Evolutionary conservation across 2,888 invertebrate genomes (phyloP).

Genomic region (Pristionchus entomophagus): DNA sequence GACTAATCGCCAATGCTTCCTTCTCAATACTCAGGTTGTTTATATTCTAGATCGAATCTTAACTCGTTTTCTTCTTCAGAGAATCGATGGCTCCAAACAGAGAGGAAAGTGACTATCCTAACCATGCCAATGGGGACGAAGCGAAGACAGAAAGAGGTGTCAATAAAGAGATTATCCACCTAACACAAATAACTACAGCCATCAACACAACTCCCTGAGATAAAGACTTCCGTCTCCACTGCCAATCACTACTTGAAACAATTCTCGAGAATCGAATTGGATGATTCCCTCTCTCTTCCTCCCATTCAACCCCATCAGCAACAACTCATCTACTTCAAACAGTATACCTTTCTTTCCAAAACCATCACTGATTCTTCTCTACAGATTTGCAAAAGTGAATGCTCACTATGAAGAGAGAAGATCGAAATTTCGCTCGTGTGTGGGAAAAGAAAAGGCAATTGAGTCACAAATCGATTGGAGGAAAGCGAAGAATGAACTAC

Average conservation of each 20-base stretch:
- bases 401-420: slow-evolving; percentile 12
- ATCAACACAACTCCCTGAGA: neutral
- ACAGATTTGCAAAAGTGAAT: slow-evolving; percentile 1
- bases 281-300: neutral
- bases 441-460: slow-evolving; percentile 7
- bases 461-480: slow-evolving; percentile 7
- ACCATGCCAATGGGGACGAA: slow-evolving; percentile 2
- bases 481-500: neutral
- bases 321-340: neutral
- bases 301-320: neutral
- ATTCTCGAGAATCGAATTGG: neutral
- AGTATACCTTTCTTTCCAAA: neutral
- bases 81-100: slow-evolving; percentile 38
- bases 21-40: slow-evolving; percentile 13
- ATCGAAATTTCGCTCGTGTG: neutral
- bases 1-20: neutral
- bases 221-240: neutral
- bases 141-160: neutral
- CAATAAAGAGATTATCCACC: neutral
- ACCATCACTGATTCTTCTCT: neutral
- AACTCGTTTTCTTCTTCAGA: neutral
- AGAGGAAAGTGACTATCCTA: slow-evolving; percentile 22
- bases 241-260: neutral
- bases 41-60: neutral
- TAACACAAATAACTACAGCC: neutral